Percentiles rank a stretch among this genome's conserved stretches.
These are phyloP conservation scores for Pyrochroa serraticornis DNA, from an alignment of 2,888 invertebrate species.

Conservation along the genomic window DNA sequence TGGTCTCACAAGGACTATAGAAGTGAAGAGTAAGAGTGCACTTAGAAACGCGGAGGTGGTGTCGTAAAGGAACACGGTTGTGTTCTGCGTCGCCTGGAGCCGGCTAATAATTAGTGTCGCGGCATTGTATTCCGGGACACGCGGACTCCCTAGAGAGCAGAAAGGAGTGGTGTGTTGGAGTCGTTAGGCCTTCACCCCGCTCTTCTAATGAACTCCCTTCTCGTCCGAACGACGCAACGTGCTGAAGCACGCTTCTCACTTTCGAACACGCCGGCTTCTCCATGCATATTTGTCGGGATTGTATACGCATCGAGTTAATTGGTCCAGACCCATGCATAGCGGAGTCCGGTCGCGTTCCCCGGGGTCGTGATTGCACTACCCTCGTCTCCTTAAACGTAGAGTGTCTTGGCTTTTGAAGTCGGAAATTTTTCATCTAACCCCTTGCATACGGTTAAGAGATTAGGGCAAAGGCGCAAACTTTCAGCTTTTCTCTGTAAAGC, in stretches of 20 bases:
- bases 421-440: too few species aligned
- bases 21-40: conserved; percentile 12
- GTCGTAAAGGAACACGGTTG: neutral
- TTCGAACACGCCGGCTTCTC: conserved; percentile 6
- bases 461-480: too few species aligned
- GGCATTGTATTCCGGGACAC: conserved; percentile 40
- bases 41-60: conserved; percentile 20
- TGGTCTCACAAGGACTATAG: conserved; percentile 1
- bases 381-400: too few species aligned
- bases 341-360: too few species aligned
- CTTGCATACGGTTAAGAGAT: too few species aligned
- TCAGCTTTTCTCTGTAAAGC: too few species aligned
- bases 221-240: conserved; percentile 12
- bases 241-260: conserved; percentile 20
- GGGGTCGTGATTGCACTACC: too few species aligned
- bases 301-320: conserved; percentile 2
- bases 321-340: neutral
- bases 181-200: conserved; percentile 23
- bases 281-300: conserved; percentile 2
- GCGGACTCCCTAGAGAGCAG: conserved; percentile 32
- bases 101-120: conserved; percentile 39
- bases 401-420: too few species aligned
- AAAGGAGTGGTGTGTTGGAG: conserved; percentile 21
- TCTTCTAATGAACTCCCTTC: conserved; percentile 25
- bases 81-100: conserved; percentile 27